phyloP scores from a whole-genome alignment of 1,140 invertebrate species.

The Cydia splendana region DNA sequence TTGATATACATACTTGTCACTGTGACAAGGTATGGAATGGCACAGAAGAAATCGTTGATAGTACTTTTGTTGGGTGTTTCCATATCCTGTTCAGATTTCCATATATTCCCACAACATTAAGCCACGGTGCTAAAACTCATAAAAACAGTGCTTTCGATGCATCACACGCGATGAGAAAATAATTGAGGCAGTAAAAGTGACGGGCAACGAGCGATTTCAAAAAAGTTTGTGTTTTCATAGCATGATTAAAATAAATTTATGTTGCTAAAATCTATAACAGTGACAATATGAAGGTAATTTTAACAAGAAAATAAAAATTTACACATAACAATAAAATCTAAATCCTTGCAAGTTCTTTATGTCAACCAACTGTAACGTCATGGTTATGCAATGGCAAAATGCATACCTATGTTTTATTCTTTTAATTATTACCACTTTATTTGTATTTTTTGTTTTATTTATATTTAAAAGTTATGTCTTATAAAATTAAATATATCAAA shows the following conservation, averaged over 20 bases:
- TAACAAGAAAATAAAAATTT: too few relatives aligned
- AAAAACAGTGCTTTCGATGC: slow-evolving; percentile 29
- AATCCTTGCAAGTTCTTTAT: too few relatives aligned
- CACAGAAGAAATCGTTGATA: too few relatives aligned
- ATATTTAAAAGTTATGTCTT: too few relatives aligned
- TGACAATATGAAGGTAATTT: neutral
- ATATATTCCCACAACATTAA: slow-evolving; percentile 1
- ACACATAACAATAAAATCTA: too few relatives aligned
- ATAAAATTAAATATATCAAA: neutral
- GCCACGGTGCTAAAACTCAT: neutral
- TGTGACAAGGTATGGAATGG: too few relatives aligned
- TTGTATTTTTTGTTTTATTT: too few relatives aligned
- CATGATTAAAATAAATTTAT: neutral
- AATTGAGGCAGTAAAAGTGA: slow-evolving; percentile 11
- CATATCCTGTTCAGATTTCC: neutral
- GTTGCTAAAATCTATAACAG: neutral
- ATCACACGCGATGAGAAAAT: slow-evolving; percentile 25
- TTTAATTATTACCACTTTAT: too few relatives aligned
- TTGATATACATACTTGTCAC: too few relatives aligned
- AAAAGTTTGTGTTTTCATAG: neutral
- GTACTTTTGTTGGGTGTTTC: neutral
- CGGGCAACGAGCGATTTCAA: neutral
- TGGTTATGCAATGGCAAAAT: too few relatives aligned
- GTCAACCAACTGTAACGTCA: too few relatives aligned
- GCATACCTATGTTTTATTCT: too few relatives aligned